phyloP scores from a whole-genome alignment of 2,797 vertebrate genomes.

The Ataeniobius toweri region DNA sequence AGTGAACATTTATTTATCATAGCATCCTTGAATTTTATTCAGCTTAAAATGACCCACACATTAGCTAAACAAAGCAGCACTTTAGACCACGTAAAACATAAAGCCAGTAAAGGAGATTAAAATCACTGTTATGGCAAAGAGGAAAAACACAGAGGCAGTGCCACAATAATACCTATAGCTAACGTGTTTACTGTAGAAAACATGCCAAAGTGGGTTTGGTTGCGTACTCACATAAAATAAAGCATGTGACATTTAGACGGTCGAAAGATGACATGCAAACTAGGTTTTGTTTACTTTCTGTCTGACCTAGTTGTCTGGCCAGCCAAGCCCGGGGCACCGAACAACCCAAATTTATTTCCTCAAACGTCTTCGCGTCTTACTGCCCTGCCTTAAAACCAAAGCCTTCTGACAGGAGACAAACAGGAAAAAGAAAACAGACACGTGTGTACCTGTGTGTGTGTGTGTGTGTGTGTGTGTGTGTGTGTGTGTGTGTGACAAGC shows the following conservation, averaged over 20 bases:
- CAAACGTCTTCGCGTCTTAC: conserved; percentile 39
- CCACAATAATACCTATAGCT: background rate
- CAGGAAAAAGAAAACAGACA: conserved; percentile 30
- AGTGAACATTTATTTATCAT: background rate
- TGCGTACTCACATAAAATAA: conserved; percentile 45
- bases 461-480: background rate
- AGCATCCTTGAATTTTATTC: background rate
- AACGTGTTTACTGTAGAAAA: conserved; percentile 4
- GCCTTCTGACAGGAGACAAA: conserved; percentile 48
- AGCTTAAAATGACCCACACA: background rate
- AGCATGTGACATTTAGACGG: conserved; percentile 48
- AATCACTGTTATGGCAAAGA: background rate
- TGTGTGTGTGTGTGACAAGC: background rate
- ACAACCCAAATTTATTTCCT: conserved; percentile 65
- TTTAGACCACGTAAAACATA: background rate
- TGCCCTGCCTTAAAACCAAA: conserved; percentile 34
- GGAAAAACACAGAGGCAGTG: no score
- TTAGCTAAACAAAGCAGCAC: background rate
- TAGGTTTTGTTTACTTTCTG: conserved; percentile 78
- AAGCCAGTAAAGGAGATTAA: background rate
- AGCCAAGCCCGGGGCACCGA: conserved; percentile 55
- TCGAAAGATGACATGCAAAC: conserved; percentile 60
- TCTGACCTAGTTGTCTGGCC: conserved; percentile 77
- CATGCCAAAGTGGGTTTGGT: background rate
- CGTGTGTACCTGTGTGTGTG: background rate